phyloP scores from a whole-genome alignment of 2,113 vertebrate species.

The Phalacrocorax aristotelis region DNA sequence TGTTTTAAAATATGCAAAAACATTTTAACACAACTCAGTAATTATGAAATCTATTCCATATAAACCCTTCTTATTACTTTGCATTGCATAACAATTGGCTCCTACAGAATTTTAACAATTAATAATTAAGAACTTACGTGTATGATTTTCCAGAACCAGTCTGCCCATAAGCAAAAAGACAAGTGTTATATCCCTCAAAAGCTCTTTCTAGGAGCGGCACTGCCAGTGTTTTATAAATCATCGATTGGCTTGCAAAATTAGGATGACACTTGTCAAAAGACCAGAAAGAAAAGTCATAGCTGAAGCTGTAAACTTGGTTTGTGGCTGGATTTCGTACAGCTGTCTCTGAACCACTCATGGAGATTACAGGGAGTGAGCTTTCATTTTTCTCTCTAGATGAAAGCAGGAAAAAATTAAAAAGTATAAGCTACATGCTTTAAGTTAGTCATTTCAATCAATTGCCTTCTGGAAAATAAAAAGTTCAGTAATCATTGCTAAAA shows the following conservation, averaged over 20 bases:
- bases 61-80: not conserved
- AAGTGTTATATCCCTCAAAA: constrained; percentile 92
- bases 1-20: not conserved
- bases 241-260: constrained; percentile 81
- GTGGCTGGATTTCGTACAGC: constrained; percentile 81
- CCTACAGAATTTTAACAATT: not conserved
- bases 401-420: not conserved
- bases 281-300: constrained; percentile 88
- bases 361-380: constrained; percentile 79
- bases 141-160: constrained; percentile 98
- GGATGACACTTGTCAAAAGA: constrained; percentile 82
- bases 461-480: not conserved
- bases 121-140: constrained; percentile 79
- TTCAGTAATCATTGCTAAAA: not conserved
- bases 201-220: constrained; percentile 86
- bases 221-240: constrained; percentile 83
- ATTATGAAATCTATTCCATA: not conserved
- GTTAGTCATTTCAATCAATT: not conserved
- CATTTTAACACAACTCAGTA: not conserved
- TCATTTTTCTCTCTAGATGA: constrained; percentile 84
- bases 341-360: constrained; percentile 82
- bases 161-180: constrained; percentile 96
- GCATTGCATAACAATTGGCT: not conserved
- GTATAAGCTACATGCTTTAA: not conserved
- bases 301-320: constrained; percentile 84